phyloP scores from a whole-genome alignment of 2,797 vertebrate genomes.

The Semotilus atromaculatus region DNA sequence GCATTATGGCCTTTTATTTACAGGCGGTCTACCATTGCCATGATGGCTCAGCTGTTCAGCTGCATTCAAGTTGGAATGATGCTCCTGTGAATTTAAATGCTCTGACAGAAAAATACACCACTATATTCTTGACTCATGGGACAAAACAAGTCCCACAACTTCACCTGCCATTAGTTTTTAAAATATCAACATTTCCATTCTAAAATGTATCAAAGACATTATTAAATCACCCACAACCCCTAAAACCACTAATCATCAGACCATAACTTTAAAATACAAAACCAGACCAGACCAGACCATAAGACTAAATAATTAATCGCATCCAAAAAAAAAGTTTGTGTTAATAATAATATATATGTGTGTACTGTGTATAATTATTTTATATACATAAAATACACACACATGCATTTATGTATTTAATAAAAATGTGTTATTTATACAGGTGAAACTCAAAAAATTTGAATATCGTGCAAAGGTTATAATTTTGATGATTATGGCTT shows the following conservation, averaged over 20 bases:
- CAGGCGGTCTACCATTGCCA: conserved; percentile 37
- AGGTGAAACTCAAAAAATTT: too few species aligned
- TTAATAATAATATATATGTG: too few species aligned
- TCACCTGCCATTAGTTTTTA: neutral
- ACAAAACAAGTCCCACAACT: neutral
- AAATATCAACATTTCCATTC: neutral
- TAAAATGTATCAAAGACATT: neutral
- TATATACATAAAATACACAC: too few species aligned
- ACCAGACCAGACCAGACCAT: neutral
- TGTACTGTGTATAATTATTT: too few species aligned
- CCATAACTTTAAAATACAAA: neutral
- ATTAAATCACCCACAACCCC: neutral
- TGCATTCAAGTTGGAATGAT: conserved; percentile 26
- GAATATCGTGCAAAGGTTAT: too few species aligned
- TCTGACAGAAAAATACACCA: neutral
- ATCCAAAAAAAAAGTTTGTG: too few species aligned
- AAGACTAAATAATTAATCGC: neutral
- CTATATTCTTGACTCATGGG: neutral
- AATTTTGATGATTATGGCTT: too few species aligned
- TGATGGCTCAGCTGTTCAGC: conserved; percentile 56
- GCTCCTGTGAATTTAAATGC: conserved; percentile 1
- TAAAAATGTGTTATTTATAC: too few species aligned
- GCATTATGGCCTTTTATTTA: conserved; percentile 36
- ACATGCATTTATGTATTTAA: too few species aligned
- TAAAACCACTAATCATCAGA: neutral